Conservation (phyloP, 2,797 vertebrate species). For the Lepidocolaptes lacrymiger region DNA sequence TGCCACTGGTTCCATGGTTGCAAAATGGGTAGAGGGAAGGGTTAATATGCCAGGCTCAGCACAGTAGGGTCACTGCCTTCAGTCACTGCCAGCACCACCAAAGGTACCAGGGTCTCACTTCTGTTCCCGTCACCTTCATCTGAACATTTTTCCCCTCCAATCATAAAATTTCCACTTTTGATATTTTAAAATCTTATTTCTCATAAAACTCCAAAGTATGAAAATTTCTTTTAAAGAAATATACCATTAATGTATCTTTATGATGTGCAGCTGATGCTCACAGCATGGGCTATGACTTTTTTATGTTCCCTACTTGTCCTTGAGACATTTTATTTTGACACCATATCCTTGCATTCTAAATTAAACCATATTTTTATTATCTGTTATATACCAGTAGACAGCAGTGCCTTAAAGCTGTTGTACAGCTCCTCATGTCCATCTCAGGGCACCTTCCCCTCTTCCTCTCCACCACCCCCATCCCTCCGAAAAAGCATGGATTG, state of each 20-base stretch:
- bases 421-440: neutral
- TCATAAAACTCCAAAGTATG: constrained; percentile 65
- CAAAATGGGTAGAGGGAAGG: neutral
- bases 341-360: neutral
- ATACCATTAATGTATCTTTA: constrained; percentile 75
- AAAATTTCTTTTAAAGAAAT: constrained; percentile 66
- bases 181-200: constrained; percentile 70
- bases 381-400: constrained; percentile 57
- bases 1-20: neutral
- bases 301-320: constrained; percentile 54
- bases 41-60: fast-evolving
- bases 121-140: neutral
- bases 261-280: constrained; percentile 71
- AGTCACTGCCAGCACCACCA: neutral
- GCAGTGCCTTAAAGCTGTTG: constrained; percentile 28
- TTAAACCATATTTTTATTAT: constrained; percentile 65
- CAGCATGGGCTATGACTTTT: constrained; percentile 53
- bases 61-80: neutral
- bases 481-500: neutral
- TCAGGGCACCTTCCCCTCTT: neutral
- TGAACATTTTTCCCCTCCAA: neutral
- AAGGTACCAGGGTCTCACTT: neutral
- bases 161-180: constrained; percentile 63
- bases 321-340: constrained; percentile 61
- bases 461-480: neutral